A percentile compares a stretch with the other conserved stretches of the same genome.
Evolutionary conservation across 2,888 invertebrate genomes (phyloP).

Genomic region (Drosophila peninsularis): DNA sequence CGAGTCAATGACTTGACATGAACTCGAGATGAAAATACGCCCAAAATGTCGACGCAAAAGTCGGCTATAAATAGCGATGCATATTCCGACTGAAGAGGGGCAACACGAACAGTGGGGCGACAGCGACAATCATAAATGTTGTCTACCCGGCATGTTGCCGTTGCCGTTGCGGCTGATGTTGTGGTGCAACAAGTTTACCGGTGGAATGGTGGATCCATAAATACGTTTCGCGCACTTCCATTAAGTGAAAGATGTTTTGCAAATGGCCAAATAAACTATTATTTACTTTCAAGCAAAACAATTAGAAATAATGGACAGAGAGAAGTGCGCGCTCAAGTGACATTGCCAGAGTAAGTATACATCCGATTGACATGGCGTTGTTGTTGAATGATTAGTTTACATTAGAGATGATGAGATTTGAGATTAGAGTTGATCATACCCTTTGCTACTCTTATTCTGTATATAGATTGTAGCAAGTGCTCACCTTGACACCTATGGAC

Average conservation of each 20-base stretch:
- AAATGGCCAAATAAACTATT: slow-evolving; percentile 9
- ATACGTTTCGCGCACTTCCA: slow-evolving; percentile 10
- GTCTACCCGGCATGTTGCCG: slow-evolving; percentile 16
- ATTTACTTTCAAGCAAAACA: slow-evolving; percentile 6
- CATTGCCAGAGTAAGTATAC: neutral
- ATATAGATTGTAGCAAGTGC: too few species aligned
- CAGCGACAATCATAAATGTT: slow-evolving; percentile 35
- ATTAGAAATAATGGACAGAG: neutral
- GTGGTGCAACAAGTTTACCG: slow-evolving; percentile 48
- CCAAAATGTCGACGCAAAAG: slow-evolving; percentile 50
- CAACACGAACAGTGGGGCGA: slow-evolving; percentile 8
- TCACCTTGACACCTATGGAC: too few species aligned
- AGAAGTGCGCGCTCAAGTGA: too few species aligned
- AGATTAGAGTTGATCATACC: neutral
- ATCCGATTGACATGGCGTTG: neutral
- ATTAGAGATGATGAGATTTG: neutral
- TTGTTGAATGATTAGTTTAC: neutral
- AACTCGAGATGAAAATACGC: slow-evolving; percentile 61
- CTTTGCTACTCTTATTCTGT: too few species aligned
- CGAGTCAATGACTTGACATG: slow-evolving; percentile 72
- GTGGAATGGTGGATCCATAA: slow-evolving; percentile 29
- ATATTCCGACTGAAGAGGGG: slow-evolving; percentile 13
- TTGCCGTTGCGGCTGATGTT: neutral
- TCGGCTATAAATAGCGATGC: slow-evolving; percentile 62
- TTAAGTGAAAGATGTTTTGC: slow-evolving; percentile 45